These are phyloP conservation scores for rat (Rattus norvegicus) DNA, from an alignment of 2,113 vertebrate species.

Conservation along the genomic window DNA sequence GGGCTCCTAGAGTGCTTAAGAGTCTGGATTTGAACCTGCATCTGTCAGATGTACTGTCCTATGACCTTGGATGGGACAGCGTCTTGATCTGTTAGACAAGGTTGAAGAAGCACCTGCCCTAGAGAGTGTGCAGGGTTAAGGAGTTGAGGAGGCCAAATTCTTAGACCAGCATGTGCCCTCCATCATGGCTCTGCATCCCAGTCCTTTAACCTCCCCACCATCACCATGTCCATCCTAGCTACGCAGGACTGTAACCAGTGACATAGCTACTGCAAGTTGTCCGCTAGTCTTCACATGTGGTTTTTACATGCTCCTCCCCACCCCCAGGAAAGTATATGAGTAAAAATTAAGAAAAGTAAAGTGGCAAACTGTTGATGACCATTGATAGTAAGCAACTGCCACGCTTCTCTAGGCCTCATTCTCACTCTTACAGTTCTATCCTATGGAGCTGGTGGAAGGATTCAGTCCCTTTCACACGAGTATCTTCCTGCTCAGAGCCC, in stretches of 20 bases:
- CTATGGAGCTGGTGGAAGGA: background rate
- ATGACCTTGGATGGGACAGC: too few species aligned
- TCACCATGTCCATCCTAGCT: background rate
- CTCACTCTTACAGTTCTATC: background rate
- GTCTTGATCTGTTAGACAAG: background rate
- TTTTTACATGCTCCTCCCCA: background rate
- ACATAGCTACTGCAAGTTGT: background rate
- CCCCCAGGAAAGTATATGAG: background rate
- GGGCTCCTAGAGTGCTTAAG: background rate
- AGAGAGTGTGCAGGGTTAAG: background rate
- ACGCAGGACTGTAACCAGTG: background rate
- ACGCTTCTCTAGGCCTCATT: background rate
- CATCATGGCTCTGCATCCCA: background rate
- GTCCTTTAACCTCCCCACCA: background rate
- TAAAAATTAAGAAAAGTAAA: background rate
- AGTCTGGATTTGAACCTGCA: background rate
- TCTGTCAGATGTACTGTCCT: background rate
- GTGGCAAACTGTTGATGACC: background rate
- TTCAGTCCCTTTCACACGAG: background rate
- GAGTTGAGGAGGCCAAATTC: background rate
- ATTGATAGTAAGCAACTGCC: background rate
- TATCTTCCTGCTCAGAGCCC: background rate
- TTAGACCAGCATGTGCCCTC: background rate
- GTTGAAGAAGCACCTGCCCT: background rate
- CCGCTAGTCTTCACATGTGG: background rate